Evolutionary conservation across 2,888 invertebrate genomes (phyloP).

Genomic region (Mechanitis mazaeus): DNA sequence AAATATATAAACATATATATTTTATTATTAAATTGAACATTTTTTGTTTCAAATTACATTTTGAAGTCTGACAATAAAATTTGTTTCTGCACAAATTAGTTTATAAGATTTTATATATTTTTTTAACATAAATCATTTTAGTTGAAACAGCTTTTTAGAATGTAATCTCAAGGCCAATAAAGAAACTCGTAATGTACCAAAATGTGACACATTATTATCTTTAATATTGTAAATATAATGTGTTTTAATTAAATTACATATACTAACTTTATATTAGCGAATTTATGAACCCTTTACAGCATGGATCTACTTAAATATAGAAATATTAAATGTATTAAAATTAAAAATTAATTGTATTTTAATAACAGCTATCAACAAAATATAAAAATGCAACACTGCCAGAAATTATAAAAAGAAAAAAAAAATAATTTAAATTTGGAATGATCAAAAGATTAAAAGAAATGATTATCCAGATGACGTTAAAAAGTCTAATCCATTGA

Average conservation of each 20-base stretch:
- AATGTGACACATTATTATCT: not conserved
- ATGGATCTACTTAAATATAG: too few species aligned
- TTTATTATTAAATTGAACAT: not conserved
- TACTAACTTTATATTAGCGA: not conserved
- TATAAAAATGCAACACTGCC: not conserved
- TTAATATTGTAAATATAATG: not conserved
- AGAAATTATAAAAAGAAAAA: not conserved
- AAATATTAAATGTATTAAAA: too few species aligned
- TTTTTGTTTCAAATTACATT: too few species aligned
- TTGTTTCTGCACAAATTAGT: constrained; percentile 1
- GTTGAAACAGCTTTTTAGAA: too few species aligned
- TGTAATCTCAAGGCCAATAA: too few species aligned
- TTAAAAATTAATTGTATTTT: too few species aligned
- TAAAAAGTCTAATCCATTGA: too few species aligned
- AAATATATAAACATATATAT: not conserved
- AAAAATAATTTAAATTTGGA: not conserved
- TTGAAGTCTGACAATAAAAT: constrained; percentile 1
- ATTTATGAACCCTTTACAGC: constrained; percentile 3
- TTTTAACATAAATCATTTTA: not conserved
- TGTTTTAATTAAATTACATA: not conserved
- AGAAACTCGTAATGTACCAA: not conserved
- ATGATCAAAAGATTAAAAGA: too few species aligned
- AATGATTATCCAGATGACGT: too few species aligned
- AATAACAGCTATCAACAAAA: not conserved
- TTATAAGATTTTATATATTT: constrained; percentile 1